Conservation (phyloP, 2,888 invertebrate genomes). For the Gortyna flavago region DNA sequence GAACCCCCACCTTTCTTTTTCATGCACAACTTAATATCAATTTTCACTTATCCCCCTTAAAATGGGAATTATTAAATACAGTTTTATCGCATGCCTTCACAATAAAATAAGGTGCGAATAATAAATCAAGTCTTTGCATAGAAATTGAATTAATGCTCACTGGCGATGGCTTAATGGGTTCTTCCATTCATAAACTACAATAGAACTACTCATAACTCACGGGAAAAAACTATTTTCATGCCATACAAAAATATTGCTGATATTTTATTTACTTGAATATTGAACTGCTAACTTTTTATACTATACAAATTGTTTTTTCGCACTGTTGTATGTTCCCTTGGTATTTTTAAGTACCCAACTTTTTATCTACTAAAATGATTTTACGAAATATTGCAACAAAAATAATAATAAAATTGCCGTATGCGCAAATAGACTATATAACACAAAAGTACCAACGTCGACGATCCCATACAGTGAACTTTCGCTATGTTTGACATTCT, state of each 20-base stretch:
- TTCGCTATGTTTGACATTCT: neutral
- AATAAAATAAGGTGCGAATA: neutral
- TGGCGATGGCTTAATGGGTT: slow-evolving; percentile 39
- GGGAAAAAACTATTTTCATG: slow-evolving; percentile 13
- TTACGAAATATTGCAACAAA: neutral
- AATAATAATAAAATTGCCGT: neutral
- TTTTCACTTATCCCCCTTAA: neutral
- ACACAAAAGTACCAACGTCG: neutral
- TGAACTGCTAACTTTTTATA: neutral
- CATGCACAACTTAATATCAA: neutral
- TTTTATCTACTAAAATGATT: neutral
- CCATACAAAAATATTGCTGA: neutral
- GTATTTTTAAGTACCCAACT: neutral
- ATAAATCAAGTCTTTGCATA: slow-evolving; percentile 52
- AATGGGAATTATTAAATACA: slow-evolving; percentile 15
- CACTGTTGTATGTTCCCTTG: neutral
- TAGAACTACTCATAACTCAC: slow-evolving; percentile 11
- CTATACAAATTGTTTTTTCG: neutral
- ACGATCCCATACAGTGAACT: neutral
- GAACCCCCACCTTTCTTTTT: neutral
- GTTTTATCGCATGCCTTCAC: slow-evolving; percentile 16
- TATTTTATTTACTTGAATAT: slow-evolving; percentile 18
- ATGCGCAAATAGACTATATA: neutral
- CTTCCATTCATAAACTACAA: slow-evolving; percentile 39
- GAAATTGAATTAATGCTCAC: slow-evolving; percentile 38